phyloP scores from a whole-genome alignment of 2,113 vertebrate genomes.

The Eurystomus gularis region DNA sequence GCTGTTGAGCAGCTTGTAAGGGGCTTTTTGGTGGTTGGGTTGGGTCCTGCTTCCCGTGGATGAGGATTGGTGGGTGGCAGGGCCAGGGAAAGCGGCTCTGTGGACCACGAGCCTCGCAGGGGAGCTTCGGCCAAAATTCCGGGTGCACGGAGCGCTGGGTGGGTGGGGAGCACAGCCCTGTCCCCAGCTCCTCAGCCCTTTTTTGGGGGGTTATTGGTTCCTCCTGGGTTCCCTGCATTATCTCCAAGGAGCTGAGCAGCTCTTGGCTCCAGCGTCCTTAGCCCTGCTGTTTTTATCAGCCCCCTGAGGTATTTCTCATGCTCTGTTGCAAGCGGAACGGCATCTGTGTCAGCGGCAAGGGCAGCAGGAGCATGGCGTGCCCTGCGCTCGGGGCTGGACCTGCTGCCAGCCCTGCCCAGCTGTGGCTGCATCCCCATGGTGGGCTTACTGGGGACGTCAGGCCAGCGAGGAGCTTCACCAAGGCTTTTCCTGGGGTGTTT shows the following conservation, averaged over 20 bases:
- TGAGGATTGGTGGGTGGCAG: rapidly evolving
- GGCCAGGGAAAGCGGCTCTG: background rate
- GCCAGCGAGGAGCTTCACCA: background rate
- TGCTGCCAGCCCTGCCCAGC: background rate
- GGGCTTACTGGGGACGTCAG: rapidly evolving
- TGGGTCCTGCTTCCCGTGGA: rapidly evolving
- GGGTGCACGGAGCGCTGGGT: background rate
- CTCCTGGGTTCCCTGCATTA: background rate
- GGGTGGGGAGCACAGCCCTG: background rate
- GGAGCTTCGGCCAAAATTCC: rapidly evolving
- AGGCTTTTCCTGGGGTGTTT: background rate
- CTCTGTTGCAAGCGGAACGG: background rate
- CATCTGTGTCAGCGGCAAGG: rapidly evolving
- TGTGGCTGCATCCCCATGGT: rapidly evolving
- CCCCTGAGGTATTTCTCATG: background rate
- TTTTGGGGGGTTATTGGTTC: background rate
- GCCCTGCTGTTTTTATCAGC: rapidly evolving
- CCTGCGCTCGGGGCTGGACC: background rate
- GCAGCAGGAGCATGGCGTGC: background rate
- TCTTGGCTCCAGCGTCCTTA: background rate
- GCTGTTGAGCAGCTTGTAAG: background rate
- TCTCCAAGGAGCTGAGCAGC: background rate
- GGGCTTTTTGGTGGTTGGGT: rapidly evolving
- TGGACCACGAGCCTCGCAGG: background rate
- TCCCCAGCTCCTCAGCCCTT: background rate